phyloP scores from a whole-genome alignment of 2,113 vertebrate genomes.

The Lycaon pictus region DNA sequence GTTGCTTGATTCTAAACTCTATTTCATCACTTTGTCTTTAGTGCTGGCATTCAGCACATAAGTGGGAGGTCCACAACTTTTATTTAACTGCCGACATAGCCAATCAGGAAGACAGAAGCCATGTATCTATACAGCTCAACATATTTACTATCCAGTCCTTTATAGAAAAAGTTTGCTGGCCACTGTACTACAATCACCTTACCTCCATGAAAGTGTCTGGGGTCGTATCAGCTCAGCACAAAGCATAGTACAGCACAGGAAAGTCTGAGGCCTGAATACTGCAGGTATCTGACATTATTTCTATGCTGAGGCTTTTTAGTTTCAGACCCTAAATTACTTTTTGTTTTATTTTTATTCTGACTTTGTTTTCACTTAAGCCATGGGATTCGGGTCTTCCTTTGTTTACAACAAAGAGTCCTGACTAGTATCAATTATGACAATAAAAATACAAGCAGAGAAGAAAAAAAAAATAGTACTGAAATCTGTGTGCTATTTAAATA shows the following conservation, averaged over 20 bases:
- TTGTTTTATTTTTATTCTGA: not conserved
- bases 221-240: not conserved
- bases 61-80: not conserved
- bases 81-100: not conserved
- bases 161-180: not conserved
- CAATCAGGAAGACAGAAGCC: not conserved
- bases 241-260: not conserved
- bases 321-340: not conserved
- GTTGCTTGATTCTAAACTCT: not conserved
- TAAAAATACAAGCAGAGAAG: not conserved
- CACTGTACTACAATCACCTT: not conserved
- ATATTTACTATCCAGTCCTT: not conserved
- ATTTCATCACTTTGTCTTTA: not conserved
- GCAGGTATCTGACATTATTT: not conserved
- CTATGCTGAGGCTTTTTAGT: not conserved
- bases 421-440: not conserved
- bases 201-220: not conserved
- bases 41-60: not conserved
- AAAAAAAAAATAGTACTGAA: not conserved
- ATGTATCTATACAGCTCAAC: not conserved
- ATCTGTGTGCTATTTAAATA: not conserved
- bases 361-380: not conserved
- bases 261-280: not conserved
- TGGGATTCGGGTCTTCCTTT: not conserved
- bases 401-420: not conserved